Conservation (phyloP, 1,140 invertebrate genomes). For the Parapsyche elsis region DNA sequence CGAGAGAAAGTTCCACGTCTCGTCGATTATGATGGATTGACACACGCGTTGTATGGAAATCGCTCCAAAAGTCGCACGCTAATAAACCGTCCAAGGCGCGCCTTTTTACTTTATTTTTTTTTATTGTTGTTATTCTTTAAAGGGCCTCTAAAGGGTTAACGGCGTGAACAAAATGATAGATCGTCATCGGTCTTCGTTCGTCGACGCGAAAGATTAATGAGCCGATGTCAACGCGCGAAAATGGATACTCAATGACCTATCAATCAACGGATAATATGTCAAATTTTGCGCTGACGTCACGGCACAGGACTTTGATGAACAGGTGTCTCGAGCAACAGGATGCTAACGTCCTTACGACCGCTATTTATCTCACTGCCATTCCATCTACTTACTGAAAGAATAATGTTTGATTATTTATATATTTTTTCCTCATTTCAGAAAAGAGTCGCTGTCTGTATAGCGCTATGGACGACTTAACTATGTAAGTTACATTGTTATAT, state of each 20-base stretch:
- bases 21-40: too few species aligned
- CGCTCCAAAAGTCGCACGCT: not conserved
- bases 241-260: not conserved
- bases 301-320: constrained; percentile 7
- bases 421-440: too few species aligned
- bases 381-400: too few species aligned
- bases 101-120: not conserved
- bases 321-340: constrained; percentile 15
- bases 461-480: too few species aligned
- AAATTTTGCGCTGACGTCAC: constrained; percentile 12
- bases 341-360: not conserved
- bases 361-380: too few species aligned
- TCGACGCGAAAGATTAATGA: constrained; percentile 4
- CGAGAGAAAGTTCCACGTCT: too few species aligned
- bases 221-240: constrained; percentile 4
- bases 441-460: too few species aligned
- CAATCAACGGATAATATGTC: constrained; percentile 17
- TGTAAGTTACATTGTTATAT: too few species aligned
- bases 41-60: not conserved
- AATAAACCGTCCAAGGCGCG: not conserved
- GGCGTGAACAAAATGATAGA: constrained; percentile 10
- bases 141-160: constrained; percentile 1
- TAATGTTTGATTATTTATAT: too few species aligned
- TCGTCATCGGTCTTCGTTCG: constrained; percentile 14
- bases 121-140: too few species aligned